Base-by-base conservation (phyloP, 2,797 vertebrate genomes). In the Netta rufina region DNA sequence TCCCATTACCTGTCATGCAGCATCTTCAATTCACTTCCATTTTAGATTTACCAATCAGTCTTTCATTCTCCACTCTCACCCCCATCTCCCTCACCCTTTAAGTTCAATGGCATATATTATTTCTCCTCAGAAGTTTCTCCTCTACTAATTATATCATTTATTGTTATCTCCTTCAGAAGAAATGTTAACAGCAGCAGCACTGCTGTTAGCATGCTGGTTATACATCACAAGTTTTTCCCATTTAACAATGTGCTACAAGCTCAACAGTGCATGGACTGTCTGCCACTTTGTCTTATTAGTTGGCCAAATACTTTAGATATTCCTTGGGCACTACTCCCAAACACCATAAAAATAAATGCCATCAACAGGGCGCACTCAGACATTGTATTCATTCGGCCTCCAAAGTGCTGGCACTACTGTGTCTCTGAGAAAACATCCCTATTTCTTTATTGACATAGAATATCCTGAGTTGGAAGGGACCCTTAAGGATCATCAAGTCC, bases 231-330 rank as follows among this genome's bases (percentile, higher is more conserved):
- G 36, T 24, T 87, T 76, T 39, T 6, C 1, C 16, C 13, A 20
- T 66, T 80, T 64, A 53, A 24, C 33, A 71, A 70, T 15, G 21
- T 3, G 15, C 9, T 33, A 76, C 24, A 28, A 71, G n/a, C 7
- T 49, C 30, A 10, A 39, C 0, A 0, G 43, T 3, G 11, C 24
- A 19, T 16, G 5, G 28, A 54, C 12, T 5, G 7, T 17, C 56
- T 66, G 28, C 16, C 75, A 8, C 78, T 84, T 87, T 28, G 20
- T 53, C n/a, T 39, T 89, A 82, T 54, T 4, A 51, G 10, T 5
- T 58, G 30, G 6, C 24, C 43, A 89, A 73, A 11, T 20, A 14
- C 53, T 84, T 65, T 57, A 80, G 21, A 49, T 54, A 14, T 45
- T 84, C 32, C 28, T 89, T 22, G 36, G 32, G 49, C 22, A 33